phyloP scores from a whole-genome alignment of 2,888 invertebrate species.

The Gerris lacustris region DNA sequence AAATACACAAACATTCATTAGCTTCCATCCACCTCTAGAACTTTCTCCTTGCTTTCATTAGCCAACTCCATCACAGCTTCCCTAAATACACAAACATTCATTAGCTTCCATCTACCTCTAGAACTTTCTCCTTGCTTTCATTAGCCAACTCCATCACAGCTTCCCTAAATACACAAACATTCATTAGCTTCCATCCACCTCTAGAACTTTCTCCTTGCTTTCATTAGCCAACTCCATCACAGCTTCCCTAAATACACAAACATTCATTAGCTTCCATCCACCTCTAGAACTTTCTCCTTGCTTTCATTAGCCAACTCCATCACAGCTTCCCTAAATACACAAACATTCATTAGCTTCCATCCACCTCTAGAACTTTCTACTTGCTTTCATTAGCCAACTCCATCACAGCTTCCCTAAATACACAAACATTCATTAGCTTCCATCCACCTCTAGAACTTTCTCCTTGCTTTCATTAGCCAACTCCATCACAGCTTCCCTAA shows the following conservation, averaged over 20 bases:
- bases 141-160: slow-evolving; percentile 66
- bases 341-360: neutral
- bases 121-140: slow-evolving; percentile 54
- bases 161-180: slow-evolving; percentile 43
- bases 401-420: slow-evolving; percentile 59
- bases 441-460: slow-evolving; percentile 52
- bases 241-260: slow-evolving; percentile 48
- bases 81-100: slow-evolving; percentile 36
- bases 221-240: slow-evolving; percentile 64
- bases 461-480: slow-evolving; percentile 61
- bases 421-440: neutral
- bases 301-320: slow-evolving; percentile 60
- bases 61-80: slow-evolving; percentile 71
- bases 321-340: slow-evolving; percentile 54
- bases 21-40: slow-evolving; percentile 54
- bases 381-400: slow-evolving; percentile 61
- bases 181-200: slow-evolving; percentile 41
- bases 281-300: slow-evolving; percentile 55
- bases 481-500: slow-evolving; percentile 62
- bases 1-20: slow-evolving; percentile 16
- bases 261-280: slow-evolving; percentile 34
- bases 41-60: slow-evolving; percentile 53
- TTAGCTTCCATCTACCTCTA: too few species aligned
- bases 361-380: slow-evolving; percentile 52
- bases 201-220: slow-evolving; percentile 53